phyloP scores from a whole-genome alignment of 2,797 vertebrate genomes.

The Australoheros facetus region DNA sequence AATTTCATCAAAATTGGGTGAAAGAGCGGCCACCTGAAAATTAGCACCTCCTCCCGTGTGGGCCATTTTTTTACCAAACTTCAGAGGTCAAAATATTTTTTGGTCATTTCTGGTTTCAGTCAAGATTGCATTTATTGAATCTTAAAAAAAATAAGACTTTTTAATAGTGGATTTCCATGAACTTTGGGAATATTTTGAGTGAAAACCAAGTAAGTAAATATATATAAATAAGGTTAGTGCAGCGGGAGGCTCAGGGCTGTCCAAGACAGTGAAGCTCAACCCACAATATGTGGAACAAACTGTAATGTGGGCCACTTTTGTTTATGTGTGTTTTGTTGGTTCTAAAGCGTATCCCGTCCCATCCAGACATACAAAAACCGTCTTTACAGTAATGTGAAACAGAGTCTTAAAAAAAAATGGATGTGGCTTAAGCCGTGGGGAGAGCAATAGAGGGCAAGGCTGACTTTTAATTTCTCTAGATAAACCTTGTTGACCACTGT shows the following conservation, averaged over 20 bases:
- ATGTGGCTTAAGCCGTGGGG: not conserved
- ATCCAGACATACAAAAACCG: not conserved
- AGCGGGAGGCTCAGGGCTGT: not conserved
- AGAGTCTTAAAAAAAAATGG: not conserved
- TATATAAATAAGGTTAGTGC: not conserved
- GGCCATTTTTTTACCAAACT: not conserved
- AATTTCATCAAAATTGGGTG: not conserved
- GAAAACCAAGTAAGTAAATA: not conserved
- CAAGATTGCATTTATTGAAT: no score
- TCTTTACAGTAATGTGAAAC: not conserved
- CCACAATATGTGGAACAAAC: no score
- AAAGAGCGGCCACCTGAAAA: not conserved
- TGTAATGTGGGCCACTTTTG: not conserved
- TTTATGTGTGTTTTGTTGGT: not conserved
- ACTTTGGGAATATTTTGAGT: not conserved
- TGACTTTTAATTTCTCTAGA: not conserved
- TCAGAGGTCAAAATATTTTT: not conserved
- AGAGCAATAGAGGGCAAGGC: not conserved
- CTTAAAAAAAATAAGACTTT: not conserved
- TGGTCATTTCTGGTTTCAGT: no score
- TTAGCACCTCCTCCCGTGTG: not conserved
- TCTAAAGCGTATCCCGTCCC: not conserved
- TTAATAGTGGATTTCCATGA: not conserved
- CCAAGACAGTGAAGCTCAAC: not conserved
- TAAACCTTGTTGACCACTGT: not conserved